These are phyloP conservation scores for Chlorocebus sabaeus DNA, from an alignment of 2,113 vertebrate species.

Conservation along the genomic window DNA sequence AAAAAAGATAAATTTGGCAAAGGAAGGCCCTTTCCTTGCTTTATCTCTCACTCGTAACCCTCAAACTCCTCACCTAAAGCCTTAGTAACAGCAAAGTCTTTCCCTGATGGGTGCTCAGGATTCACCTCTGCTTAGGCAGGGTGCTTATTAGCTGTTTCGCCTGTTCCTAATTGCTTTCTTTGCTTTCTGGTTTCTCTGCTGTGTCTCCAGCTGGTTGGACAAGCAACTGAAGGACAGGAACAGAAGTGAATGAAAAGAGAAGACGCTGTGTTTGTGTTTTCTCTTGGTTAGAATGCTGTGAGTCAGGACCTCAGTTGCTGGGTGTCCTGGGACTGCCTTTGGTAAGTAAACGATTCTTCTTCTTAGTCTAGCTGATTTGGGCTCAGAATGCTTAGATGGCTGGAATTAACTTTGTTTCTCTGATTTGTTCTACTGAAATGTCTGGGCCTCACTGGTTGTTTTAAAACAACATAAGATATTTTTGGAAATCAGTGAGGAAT, in stretches of 20 bases:
- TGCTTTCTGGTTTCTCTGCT: slow-evolving; percentile 1
- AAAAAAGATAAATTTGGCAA: not conserved
- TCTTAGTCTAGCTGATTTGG: not conserved
- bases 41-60: not conserved
- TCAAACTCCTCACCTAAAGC: not conserved
- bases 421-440: slow-evolving; percentile 55
- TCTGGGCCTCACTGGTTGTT: slow-evolving; percentile 54
- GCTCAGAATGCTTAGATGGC: not conserved
- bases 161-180: not conserved
- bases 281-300: not conserved
- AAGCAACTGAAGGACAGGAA: not conserved
- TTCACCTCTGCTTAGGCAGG: not conserved
- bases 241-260: not conserved
- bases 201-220: not conserved
- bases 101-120: not conserved
- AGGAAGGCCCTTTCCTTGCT: not conserved
- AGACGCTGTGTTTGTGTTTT: not conserved
- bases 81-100: not conserved
- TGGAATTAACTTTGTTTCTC: slow-evolving; percentile 44
- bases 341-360: not conserved
- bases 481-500: slow-evolving; percentile 63
- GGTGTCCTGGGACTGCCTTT: not conserved
- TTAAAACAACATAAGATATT: slow-evolving; percentile 62
- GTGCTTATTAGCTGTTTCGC: not conserved
- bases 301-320: not conserved